Conservation (phyloP, 1,140 invertebrate genomes). For the Steinernema feltiae region DNA sequence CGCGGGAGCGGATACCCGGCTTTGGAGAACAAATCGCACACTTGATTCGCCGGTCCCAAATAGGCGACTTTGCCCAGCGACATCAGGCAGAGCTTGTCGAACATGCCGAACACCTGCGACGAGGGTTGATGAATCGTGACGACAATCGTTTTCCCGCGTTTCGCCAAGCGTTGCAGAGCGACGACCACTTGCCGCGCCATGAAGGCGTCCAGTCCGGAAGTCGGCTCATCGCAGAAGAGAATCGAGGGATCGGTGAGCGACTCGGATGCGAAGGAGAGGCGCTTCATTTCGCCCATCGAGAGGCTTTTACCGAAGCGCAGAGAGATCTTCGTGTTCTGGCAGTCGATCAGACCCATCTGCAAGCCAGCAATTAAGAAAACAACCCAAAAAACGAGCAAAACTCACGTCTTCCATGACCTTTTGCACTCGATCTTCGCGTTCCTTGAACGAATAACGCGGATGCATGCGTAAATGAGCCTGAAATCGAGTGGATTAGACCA, state of each 20-base stretch:
- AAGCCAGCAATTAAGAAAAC: constrained; percentile 66
- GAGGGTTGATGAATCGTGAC: constrained; percentile 79
- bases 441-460: constrained; percentile 15
- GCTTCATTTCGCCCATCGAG: constrained; percentile 60
- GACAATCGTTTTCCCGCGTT: constrained; percentile 69
- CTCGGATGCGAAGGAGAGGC: constrained; percentile 60
- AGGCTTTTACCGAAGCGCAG: constrained; percentile 69
- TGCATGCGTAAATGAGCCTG: constrained; percentile 27
- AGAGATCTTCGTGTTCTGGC: constrained; percentile 72
- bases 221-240: constrained; percentile 74
- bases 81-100: constrained; percentile 64
- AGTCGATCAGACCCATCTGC: constrained; percentile 67
- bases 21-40: constrained; percentile 70
- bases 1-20: constrained; percentile 24
- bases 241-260: constrained; percentile 68
- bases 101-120: constrained; percentile 74
- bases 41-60: constrained; percentile 65
- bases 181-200: constrained; percentile 69
- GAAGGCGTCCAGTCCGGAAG: constrained; percentile 73
- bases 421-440: constrained; percentile 24
- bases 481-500: neutral
- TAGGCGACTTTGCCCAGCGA: constrained; percentile 83
- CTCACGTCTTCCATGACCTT: constrained; percentile 14
- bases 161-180: constrained; percentile 65
- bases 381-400: constrained; percentile 43